Conservation (phyloP, 2,113 vertebrate genomes). For the Chionis minor region DNA sequence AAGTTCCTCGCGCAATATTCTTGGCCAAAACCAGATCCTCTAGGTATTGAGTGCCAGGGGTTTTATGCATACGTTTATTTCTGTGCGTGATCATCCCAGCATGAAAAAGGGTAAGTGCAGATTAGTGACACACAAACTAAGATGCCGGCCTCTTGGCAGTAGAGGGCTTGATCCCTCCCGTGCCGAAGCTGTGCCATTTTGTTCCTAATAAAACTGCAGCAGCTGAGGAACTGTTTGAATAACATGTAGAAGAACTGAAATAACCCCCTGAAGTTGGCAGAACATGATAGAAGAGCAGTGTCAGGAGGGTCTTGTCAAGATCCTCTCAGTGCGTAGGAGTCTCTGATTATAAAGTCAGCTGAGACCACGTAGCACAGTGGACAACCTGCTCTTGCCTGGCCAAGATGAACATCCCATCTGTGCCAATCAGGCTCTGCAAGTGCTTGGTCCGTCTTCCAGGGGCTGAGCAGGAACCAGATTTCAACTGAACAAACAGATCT, state of each 20-base stretch:
- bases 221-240: not conserved
- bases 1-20: not conserved
- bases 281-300: not conserved
- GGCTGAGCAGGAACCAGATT: not conserved
- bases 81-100: too few species aligned
- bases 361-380: accelerated
- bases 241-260: not conserved
- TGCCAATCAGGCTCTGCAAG: not conserved
- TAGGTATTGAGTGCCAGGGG: not conserved
- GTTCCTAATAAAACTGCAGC: not conserved
- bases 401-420: not conserved
- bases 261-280: not conserved
- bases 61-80: not conserved
- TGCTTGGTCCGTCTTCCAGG: not conserved
- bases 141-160: not conserved
- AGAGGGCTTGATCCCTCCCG: not conserved
- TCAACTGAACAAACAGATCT: not conserved
- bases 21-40: not conserved
- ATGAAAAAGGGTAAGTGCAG: not conserved
- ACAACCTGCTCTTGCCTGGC: not conserved
- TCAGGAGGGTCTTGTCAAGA: not conserved
- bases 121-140: not conserved
- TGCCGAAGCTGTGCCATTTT: not conserved
- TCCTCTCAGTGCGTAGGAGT: not conserved
- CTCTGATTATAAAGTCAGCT: not conserved